A percentile compares a stretch with the other conserved stretches of the same genome.
Evolutionary conservation across 2,888 invertebrate species (phyloP).

Genomic region (Phengaris arion): DNA sequence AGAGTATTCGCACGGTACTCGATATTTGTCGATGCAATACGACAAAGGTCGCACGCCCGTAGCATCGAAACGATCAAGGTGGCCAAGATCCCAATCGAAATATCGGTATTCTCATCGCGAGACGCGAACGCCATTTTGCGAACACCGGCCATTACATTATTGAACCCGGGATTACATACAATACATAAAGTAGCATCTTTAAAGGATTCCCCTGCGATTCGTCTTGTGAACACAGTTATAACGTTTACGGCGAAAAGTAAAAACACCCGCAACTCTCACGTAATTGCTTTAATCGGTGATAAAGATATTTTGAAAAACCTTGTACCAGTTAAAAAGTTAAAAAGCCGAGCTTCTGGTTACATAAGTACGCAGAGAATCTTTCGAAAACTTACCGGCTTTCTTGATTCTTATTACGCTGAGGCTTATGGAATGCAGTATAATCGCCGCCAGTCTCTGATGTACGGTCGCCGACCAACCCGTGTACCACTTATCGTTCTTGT

Average conservation of each 20-base stretch:
- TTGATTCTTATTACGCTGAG: conserved; percentile 1
- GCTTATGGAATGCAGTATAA: conserved; percentile 7
- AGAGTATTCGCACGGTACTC: conserved; percentile 35
- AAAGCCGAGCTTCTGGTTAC: not conserved
- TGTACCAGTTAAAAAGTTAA: conserved; percentile 14
- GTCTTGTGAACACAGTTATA: not conserved
- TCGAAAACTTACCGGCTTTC: conserved; percentile 9
- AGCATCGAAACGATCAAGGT: conserved; percentile 25
- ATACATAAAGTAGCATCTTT: conserved; percentile 4
- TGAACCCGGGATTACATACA: conserved; percentile 13
- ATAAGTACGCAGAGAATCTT: conserved; percentile 11
- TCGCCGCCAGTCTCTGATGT: not conserved
- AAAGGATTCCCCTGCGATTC: not conserved
- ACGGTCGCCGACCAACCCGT: no score
- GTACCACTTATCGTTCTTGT: no score
- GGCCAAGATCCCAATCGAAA: conserved; percentile 26
- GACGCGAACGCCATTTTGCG: conserved; percentile 22
- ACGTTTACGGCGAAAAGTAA: not conserved
- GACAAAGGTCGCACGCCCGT: conserved; percentile 34
- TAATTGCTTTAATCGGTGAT: conserved; percentile 16
- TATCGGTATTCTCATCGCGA: conserved; percentile 26
- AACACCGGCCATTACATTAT: conserved; percentile 6
- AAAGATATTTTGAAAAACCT: conserved; percentile 18
- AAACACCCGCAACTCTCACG: not conserved
- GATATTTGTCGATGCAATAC: conserved; percentile 37